Conservation (phyloP, 2,797 vertebrate species). For the Emydoidea blandingii region DNA sequence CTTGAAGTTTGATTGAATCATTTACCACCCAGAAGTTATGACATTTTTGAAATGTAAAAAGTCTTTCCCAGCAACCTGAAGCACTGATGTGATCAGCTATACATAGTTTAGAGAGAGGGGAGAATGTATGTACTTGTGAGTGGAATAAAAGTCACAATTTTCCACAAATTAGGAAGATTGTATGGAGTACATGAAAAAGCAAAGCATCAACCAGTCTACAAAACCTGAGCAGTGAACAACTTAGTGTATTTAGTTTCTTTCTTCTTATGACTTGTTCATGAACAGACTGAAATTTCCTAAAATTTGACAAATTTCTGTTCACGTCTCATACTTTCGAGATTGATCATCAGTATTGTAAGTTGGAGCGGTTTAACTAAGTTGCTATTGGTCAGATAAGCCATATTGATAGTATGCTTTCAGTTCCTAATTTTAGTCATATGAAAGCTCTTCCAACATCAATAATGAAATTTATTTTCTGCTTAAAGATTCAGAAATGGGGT, state of each 20-base stretch:
- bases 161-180: background rate
- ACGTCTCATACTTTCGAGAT: background rate
- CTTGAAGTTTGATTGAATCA: background rate
- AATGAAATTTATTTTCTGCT: background rate
- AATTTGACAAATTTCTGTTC: background rate
- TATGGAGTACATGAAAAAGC: background rate
- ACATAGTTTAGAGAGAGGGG: slow-evolving; percentile 4
- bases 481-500: background rate
- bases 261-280: background rate
- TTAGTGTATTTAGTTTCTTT: background rate
- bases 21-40: background rate
- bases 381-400: background rate
- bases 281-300: background rate
- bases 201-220: background rate
- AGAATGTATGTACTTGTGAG: background rate
- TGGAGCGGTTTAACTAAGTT: background rate
- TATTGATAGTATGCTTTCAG: background rate
- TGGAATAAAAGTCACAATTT: background rate
- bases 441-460: background rate
- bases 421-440: background rate
- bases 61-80: background rate
- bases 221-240: background rate
- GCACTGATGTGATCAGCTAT: background rate
- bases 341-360: background rate
- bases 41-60: background rate